Percentiles rank a stretch among this genome's conserved stretches.
Evolutionary conservation across 2,797 vertebrate species (phyloP).

Genomic region (Chaunax sp.): DNA sequence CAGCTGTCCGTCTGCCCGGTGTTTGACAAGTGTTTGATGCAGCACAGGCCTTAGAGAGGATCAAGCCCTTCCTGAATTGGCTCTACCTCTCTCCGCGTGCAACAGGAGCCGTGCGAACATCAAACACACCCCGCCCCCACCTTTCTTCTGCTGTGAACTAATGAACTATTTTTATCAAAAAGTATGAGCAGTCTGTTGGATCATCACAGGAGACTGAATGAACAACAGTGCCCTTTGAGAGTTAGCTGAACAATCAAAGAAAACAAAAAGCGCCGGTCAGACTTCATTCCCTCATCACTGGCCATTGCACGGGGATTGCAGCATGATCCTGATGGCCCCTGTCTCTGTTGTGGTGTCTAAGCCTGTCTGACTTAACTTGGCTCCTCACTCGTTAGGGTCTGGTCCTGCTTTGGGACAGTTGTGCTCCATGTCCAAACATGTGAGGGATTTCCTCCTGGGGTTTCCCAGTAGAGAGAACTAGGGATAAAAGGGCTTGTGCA

Average conservation of each 20-base stretch:
- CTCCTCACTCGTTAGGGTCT: constrained; percentile 72
- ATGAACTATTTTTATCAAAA: constrained; percentile 76
- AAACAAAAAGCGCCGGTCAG: constrained; percentile 63
- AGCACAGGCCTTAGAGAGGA: constrained; percentile 77
- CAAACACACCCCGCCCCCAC: constrained; percentile 55
- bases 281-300: constrained; percentile 73
- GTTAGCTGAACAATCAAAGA: constrained; percentile 73
- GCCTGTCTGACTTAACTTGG: constrained; percentile 76
- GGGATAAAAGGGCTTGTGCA: constrained; percentile 75
- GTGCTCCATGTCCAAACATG: constrained; percentile 74
- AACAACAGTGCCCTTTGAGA: constrained; percentile 60
- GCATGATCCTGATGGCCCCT: constrained; percentile 74
- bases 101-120: constrained; percentile 72
- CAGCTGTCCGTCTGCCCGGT: constrained; percentile 78
- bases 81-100: constrained; percentile 68
- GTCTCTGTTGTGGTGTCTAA: constrained; percentile 77
- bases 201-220: constrained; percentile 56
- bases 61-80: constrained; percentile 75
- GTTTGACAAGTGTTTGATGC: constrained; percentile 81
- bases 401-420: constrained; percentile 76
- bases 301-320: constrained; percentile 71
- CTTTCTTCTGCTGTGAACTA: constrained; percentile 61
- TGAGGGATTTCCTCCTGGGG: constrained; percentile 79
- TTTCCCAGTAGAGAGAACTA: constrained; percentile 58
- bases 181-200: constrained; percentile 54